phyloP scores from a whole-genome alignment of 2,888 invertebrate species.

The Conistra vaccinii region DNA sequence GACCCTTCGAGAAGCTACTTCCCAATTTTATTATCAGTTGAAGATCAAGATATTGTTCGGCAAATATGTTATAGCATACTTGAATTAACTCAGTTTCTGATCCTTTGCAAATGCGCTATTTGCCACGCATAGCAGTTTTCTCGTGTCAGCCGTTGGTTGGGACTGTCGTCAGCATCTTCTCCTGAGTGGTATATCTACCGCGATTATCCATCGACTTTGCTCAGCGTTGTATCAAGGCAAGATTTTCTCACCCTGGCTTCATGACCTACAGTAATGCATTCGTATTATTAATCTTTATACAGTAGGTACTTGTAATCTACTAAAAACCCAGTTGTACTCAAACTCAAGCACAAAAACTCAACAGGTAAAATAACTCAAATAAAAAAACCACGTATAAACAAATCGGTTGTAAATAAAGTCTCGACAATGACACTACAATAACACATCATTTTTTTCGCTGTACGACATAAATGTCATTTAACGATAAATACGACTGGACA shows the following conservation, averaged over 20 bases:
- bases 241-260: too few species aligned
- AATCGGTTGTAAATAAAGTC: conserved; percentile 5
- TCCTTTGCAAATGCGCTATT: conserved; percentile 6
- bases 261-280: background rate
- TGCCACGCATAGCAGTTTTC: background rate
- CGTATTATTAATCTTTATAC: background rate
- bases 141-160: background rate
- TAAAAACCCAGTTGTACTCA: background rate
- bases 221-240: background rate
- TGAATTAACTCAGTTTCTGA: conserved; percentile 4
- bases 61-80: conserved; percentile 2
- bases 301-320: background rate
- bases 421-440: conserved; percentile 12
- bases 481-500: conserved; percentile 60
- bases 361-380: background rate
- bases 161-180: background rate
- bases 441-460: conserved; percentile 44
- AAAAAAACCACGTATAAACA: background rate
- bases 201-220: background rate
- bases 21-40: conserved; percentile 22
- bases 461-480: conserved; percentile 50
- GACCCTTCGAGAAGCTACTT: conserved; percentile 11
- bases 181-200: background rate
- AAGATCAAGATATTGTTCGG: conserved; percentile 24
- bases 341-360: background rate